Evolutionary conservation across 2,888 invertebrate species (phyloP), one percentile per base, ranked within the genome.

Genomic region (Agonum fuliginosum): DNA sequence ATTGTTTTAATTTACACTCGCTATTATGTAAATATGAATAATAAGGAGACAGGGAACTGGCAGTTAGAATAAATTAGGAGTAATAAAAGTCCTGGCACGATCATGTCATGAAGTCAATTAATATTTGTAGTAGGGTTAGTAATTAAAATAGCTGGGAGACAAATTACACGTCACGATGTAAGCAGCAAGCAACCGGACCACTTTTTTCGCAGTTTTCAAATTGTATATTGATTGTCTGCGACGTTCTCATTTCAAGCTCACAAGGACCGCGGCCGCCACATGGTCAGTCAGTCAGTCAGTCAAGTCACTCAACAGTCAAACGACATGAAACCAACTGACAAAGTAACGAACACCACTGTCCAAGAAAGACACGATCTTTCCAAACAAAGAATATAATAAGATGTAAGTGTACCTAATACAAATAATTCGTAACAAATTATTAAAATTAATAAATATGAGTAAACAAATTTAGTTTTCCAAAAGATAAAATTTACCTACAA

Each of bases 101-200:
- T 37, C 12, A 43, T 43, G 54, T 54, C 24, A 54, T 24, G 17
- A 24, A 27, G 24, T 22, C 43, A 69, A 69, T 69, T 24, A 69
- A 27, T 46, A 46, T 69, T 69, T 24, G 22, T 14, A 10, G 27
- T 41, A 19, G 67, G 22, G 5, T 78, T 79, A 75, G 78, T 75
- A 81, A 81, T 81, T 81, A 80, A 80, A 81, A 81, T 80, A 79
- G 78, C 80, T 78, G 67, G 22, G 62, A 78, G 79, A 80, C 78
- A 79, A 78, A 79, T 79, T 78, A 72, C 58, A 48, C 51, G 71
- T 43, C 70, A 48, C 30, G 17, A 71, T 27, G 20, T 30, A 71
- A 34, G 46, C 71, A 48, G 34, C 48, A 17, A 71, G 71, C 30
- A 30, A 71, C 51, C 48, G 46, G 20, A 71, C 71, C 71, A 34